phyloP scores from a whole-genome alignment of 1,140 invertebrate species.

The Euborellia annulipes region DNA sequence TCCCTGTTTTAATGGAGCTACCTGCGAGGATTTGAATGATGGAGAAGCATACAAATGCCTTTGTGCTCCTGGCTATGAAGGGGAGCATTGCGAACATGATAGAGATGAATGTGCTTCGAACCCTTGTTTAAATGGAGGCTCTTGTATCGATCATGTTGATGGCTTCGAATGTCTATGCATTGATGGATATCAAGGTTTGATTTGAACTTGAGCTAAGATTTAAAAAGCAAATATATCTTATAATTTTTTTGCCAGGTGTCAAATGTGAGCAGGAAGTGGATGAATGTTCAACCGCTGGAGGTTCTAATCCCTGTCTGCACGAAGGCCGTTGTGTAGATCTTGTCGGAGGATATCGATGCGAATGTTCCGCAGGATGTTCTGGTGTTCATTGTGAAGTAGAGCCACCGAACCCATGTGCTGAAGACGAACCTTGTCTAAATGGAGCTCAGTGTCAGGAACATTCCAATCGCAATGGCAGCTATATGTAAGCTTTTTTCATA shows the following conservation, averaged over 20 bases:
- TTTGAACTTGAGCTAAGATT: too few species aligned
- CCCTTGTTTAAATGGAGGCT: constrained; percentile 65
- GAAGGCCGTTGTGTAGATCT: constrained; percentile 33
- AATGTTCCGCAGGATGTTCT: constrained; percentile 33
- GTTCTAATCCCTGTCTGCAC: constrained; percentile 34
- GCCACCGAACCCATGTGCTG: constrained; percentile 29
- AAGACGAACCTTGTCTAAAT: constrained; percentile 31
- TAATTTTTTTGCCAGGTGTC: constrained; percentile 26
- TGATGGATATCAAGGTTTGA: constrained; percentile 39
- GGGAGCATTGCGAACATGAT: constrained; percentile 58
- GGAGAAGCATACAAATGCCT: constrained; percentile 54
- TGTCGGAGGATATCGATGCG: constrained; percentile 31
- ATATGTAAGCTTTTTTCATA: too few species aligned
- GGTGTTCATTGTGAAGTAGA: constrained; percentile 18
- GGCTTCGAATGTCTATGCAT: constrained; percentile 61
- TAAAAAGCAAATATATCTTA: too few species aligned
- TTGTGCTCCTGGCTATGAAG: constrained; percentile 62
- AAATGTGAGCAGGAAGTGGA: constrained; percentile 29
- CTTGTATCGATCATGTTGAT: constrained; percentile 47
- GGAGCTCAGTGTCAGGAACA: too few species aligned
- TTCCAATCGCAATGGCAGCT: too few species aligned
- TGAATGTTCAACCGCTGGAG: constrained; percentile 21
- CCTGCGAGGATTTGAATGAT: constrained; percentile 46
- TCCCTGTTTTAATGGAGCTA: constrained; percentile 65
- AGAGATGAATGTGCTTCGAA: constrained; percentile 64